Evolutionary conservation across 2,888 invertebrate genomes (phyloP), one percentile per base, ranked within the genome.

Genomic region (Seira ritae): DNA sequence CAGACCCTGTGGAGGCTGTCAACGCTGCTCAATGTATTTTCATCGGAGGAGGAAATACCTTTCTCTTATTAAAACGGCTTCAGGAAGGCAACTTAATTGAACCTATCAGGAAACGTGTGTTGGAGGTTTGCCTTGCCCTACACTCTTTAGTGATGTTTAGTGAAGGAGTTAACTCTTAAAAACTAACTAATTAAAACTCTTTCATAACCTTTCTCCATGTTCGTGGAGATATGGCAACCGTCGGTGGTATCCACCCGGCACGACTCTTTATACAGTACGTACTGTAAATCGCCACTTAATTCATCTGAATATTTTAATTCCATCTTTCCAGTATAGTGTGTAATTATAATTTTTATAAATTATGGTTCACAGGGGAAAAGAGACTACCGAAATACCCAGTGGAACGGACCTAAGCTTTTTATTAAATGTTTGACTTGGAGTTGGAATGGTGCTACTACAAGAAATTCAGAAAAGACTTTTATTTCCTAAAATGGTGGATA

Each of bases 21-120:
- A 90, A 92, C 71, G 90, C 91, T 22, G 94, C 95, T 0, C 92
- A 95, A 91, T 94, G 94, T 31, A 93, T 96, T 87, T 96, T 95
- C 90, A 91, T 96, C 46, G 96, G 96, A 8, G 96, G 96, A 69
- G 96, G 96, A 66, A 96, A 96, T 90, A 95, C 96, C 22, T 96
- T 96, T 90, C 91, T 94, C 19, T 92, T 96, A 20, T 90, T 96
- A 23, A 94, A 94, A 90, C 92, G 92, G 0, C 91, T 96, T 4
- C 95, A 95, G 90, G 94, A 95, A 24, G 91, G 93, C 55, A 91
- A 94, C 78, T 91, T 96, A 62, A 91, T 96, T 1, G 92, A 93
- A 37, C 89, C 92, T 0, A 95, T 96, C 85, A 92, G 92, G 72
- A 92, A 93, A 62, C 92, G 92, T 89, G 94, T 95, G 1, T 89